Percentiles rank a stretch among this genome's conserved stretches.
phyloP scores from a whole-genome alignment of 2,888 invertebrate species.

The Drosophila paranaensis region DNA sequence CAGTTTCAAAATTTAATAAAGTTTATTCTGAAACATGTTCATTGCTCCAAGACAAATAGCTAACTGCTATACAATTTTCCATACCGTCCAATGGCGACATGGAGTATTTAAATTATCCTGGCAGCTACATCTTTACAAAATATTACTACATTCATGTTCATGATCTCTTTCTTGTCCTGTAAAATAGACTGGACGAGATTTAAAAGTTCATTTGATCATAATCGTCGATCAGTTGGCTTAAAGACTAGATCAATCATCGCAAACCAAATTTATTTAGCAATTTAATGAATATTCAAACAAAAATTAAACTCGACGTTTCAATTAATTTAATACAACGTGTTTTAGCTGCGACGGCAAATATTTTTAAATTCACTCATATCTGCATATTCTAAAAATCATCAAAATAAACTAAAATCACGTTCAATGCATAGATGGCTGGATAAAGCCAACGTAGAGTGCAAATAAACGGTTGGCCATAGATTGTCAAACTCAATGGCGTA shows the following conservation, averaged over 20 bases:
- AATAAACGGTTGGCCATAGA: conserved; percentile 33
- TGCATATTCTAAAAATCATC: background rate
- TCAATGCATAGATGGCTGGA: background rate
- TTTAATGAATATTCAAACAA: background rate
- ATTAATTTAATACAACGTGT: background rate
- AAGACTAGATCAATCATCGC: too few species aligned
- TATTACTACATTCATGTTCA: too few species aligned
- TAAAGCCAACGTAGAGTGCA: conserved; percentile 38
- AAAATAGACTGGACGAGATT: too few species aligned
- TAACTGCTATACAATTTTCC: too few species aligned
- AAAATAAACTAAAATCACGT: conserved; percentile 2
- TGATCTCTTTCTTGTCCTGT: too few species aligned
- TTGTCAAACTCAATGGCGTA: conserved; percentile 46
- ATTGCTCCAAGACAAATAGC: background rate
- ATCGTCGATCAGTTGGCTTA: too few species aligned
- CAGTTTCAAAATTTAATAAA: background rate
- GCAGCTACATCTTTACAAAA: too few species aligned
- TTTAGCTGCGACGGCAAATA: background rate
- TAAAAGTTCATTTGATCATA: too few species aligned
- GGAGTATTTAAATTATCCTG: too few species aligned
- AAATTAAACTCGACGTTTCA: background rate
- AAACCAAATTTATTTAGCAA: background rate
- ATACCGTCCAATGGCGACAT: too few species aligned
- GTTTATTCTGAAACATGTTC: background rate
- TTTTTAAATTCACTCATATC: background rate